Base-by-base conservation (phyloP, 2,888 invertebrate genomes). In the Drosophila affinis region DNA sequence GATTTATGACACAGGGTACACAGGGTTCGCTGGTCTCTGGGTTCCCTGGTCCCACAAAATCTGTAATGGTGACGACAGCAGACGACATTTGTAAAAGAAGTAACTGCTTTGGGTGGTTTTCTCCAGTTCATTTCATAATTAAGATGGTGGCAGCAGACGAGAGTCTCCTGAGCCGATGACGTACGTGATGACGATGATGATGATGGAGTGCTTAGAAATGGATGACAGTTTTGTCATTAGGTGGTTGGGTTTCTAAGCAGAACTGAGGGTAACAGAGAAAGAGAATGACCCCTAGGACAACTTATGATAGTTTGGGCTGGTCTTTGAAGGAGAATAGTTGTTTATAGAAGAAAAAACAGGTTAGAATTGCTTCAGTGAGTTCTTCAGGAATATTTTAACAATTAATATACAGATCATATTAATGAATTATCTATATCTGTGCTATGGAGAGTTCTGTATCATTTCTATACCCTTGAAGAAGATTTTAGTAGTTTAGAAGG, bases 1-100 rank as follows among this genome's bases (percentile, higher is more conserved):
- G 89, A 89, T 90, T 90, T 90, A 91, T 85, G 80, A 62, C 46
- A 62, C 46, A 49, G 59, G 59, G 53, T 52, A 71, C 79, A 79
- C 9, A 78, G 72, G 65, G 76, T 48, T 60, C 10, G 57, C 39
- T 34, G 12, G 34, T 34, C 12, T 45, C 49, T 14, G 14, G 21
- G 39, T 3, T 39, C 39, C 14, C 14, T 39, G 12, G 5, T 7
- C 7, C 14, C 39, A 4, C 14, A 21, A 85, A 87, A 82, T 82
- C 86, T 85, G 88, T 74, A 79, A 85, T 81, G 77, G 76, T 84
- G 80, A 84, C 77, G 65, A 81, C 79, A 65, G 39, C 14, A 2
- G 65, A 76, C 77, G 82, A 84, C 81, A 83, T 78, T 81, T 84
- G 79, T 87, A 70, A 76, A 72, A 65, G 75, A 76, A 78, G 62